phyloP scores from a whole-genome alignment of 2,888 invertebrate genomes.

The Oxytorus armatus region DNA sequence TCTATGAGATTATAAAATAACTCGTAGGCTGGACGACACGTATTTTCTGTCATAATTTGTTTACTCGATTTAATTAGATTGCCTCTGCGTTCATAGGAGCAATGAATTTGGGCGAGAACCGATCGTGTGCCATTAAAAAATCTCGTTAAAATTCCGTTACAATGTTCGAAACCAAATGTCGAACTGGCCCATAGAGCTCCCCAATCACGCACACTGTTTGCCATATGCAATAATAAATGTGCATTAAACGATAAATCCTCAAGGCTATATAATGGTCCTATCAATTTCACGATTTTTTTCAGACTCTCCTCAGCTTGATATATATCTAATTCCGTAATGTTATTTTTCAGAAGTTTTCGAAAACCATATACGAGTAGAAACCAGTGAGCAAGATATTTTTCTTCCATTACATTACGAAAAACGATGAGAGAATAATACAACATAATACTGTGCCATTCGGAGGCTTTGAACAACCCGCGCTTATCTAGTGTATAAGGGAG shows the following conservation, averaged over 20 bases:
- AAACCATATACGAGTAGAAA: conserved; percentile 52
- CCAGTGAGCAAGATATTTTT: conserved; percentile 56
- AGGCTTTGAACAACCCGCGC: conserved; percentile 28
- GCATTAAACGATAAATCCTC: conserved; percentile 53
- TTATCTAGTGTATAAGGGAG: neutral
- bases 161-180: conserved; percentile 57
- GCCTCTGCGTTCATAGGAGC: too few relatives aligned
- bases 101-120: too few relatives aligned
- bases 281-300: conserved; percentile 36
- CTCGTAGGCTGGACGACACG: too few relatives aligned
- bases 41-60: too few relatives aligned
- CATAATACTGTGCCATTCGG: conserved; percentile 32
- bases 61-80: too few relatives aligned
- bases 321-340: conserved; percentile 12
- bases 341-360: conserved; percentile 28
- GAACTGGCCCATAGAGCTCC: conserved; percentile 56
- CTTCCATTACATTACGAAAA: conserved; percentile 30
- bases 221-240: conserved; percentile 57
- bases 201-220: conserved; percentile 43
- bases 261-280: conserved; percentile 38
- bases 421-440: conserved; percentile 34
- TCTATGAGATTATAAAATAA: too few relatives aligned
- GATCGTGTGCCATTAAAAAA: too few relatives aligned
- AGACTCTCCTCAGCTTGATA: conserved; percentile 14
- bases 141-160: conserved; percentile 50